phyloP scores from a whole-genome alignment of 2,888 invertebrate genomes.

The Fragum fragum region DNA sequence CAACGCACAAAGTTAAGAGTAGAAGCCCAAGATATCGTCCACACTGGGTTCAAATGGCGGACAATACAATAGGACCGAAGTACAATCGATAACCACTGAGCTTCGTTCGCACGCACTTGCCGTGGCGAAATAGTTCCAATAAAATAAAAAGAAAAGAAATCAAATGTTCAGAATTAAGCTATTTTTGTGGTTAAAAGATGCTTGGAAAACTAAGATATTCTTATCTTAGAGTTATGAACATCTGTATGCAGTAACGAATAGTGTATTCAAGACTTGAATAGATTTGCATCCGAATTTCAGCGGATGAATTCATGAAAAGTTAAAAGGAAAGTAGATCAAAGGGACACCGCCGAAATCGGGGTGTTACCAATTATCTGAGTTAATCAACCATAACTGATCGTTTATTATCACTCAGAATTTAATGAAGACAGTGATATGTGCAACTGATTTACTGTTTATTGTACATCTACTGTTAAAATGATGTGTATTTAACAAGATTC shows the following conservation, averaged over 20 bases:
- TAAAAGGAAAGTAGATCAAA: constrained; percentile 71
- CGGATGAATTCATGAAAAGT: constrained; percentile 56
- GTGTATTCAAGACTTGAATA: neutral
- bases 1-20: constrained; percentile 23
- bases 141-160: neutral
- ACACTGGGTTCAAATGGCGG: constrained; percentile 84
- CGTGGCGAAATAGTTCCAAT: constrained; percentile 61
- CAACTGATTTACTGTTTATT: neutral
- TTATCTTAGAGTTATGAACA: too few relatives aligned
- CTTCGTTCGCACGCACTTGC: constrained; percentile 78
- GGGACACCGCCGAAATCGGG: constrained; percentile 64
- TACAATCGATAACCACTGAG: constrained; percentile 75
- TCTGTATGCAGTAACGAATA: too few relatives aligned
- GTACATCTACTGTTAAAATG: neutral
- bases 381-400: constrained; percentile 45
- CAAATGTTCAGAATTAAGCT: too few relatives aligned
- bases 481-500: neutral
- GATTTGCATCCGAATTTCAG: constrained; percentile 31
- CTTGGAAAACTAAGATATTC: too few relatives aligned
- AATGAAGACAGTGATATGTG: constrained; percentile 3
- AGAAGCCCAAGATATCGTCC: constrained; percentile 59
- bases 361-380: constrained; percentile 57
- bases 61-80: constrained; percentile 83
- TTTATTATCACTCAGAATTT: constrained; percentile 15
- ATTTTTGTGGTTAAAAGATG: too few relatives aligned